Conservation (phyloP, 2,888 invertebrate species). For the Troides helena region DNA sequence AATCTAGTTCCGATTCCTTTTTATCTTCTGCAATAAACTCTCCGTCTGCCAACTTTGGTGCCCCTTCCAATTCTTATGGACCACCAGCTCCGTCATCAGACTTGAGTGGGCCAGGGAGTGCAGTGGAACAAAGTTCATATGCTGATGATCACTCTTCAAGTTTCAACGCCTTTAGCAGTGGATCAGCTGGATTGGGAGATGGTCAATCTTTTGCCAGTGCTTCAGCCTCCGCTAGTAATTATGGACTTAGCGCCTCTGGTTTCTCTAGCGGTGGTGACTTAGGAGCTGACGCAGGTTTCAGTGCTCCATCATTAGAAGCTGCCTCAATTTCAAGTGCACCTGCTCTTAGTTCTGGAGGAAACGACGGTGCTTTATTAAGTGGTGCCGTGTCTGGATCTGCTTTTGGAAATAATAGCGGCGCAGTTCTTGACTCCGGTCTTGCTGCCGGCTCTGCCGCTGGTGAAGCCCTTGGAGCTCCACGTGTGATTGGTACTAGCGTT, state of each 20-base stretch:
- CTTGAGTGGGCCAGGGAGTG: constrained; percentile 31
- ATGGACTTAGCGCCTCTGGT: constrained; percentile 30
- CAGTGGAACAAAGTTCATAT: constrained; percentile 27
- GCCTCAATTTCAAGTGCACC: constrained; percentile 27
- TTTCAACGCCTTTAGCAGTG: constrained; percentile 21
- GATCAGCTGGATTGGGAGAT: constrained; percentile 36
- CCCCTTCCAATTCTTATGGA: constrained; percentile 61
- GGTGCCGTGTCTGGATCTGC: constrained; percentile 10
- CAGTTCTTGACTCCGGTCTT: constrained; percentile 21
- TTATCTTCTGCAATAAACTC: constrained; percentile 56
- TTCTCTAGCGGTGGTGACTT: constrained; percentile 32
- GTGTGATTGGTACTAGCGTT: constrained; percentile 59
- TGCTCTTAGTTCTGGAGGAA: constrained; percentile 13
- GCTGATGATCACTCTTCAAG: constrained; percentile 32
- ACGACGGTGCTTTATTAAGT: constrained; percentile 24
- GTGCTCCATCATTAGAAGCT: constrained; percentile 16
- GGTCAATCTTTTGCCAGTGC: constrained; percentile 30
- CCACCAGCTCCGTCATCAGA: constrained; percentile 39
- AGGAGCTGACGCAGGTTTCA: constrained; percentile 28
- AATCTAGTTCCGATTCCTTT: constrained; percentile 58
- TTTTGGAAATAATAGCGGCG: constrained; percentile 21
- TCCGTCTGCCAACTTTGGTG: constrained; percentile 65
- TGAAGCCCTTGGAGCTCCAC: constrained; percentile 46
- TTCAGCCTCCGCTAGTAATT: constrained; percentile 25
- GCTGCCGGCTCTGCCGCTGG: constrained; percentile 27